These are phyloP conservation scores for Anser brachyrhynchus DNA, from an alignment of 2,113 vertebrate genomes.

Conservation along the genomic window DNA sequence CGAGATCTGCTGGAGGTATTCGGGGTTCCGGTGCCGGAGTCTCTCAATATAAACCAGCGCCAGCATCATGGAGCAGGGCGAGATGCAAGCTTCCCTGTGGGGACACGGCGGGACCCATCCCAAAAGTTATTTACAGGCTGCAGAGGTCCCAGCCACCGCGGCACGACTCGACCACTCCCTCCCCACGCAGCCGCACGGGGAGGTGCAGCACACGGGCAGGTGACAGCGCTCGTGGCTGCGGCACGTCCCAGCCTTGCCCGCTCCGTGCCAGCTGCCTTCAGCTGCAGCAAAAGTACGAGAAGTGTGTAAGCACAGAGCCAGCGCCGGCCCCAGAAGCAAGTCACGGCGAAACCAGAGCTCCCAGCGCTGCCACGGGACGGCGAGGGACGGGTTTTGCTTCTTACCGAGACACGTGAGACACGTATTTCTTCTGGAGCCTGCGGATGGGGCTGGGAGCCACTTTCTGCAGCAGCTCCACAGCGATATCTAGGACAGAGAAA, in stretches of 20 bases:
- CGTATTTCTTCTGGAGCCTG: conserved; percentile 96
- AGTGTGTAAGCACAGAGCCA: neutral
- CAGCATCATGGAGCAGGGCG: conserved; percentile 98
- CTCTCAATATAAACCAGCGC: conserved; percentile 98
- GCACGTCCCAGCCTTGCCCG: neutral
- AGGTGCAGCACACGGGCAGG: neutral
- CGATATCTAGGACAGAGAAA: conserved; percentile 85
- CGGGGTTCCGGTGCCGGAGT: conserved; percentile 94
- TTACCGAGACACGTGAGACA: conserved; percentile 93
- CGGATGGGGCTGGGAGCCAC: conserved; percentile 95
- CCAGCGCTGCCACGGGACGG: neutral
- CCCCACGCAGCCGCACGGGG: neutral
- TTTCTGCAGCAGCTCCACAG: conserved; percentile 96
- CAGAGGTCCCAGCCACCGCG: rapidly evolving
- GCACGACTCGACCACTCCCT: neutral
- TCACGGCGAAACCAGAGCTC: neutral
- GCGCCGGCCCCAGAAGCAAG: neutral
- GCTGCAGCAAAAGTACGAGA: too few species aligned
- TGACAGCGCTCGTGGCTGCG: neutral
- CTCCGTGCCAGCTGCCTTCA: neutral
- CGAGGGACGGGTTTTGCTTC: neutral
- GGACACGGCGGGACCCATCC: neutral
- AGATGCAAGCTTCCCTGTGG: conserved; percentile 94
- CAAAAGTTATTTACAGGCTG: rapidly evolving
- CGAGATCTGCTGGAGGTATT: conserved; percentile 96